A percentile compares a stretch with the other conserved stretches of the same genome.
Evolutionary conservation across 2,888 invertebrate species (phyloP).

Genomic region (Pherbina coryleti): DNA sequence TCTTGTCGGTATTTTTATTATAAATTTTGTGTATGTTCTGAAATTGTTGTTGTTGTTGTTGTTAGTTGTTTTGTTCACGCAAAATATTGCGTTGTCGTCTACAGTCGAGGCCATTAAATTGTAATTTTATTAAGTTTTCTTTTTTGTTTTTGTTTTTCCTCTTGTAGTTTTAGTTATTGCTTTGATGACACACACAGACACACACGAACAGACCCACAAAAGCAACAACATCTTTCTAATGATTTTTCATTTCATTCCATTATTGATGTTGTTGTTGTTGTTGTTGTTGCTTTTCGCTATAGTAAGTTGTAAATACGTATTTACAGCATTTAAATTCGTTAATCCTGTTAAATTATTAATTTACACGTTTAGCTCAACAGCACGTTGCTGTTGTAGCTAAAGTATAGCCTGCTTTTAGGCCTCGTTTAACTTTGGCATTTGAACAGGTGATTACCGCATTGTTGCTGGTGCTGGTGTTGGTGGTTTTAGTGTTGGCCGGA

Average conservation of each 20-base stretch:
- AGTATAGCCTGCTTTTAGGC: no score
- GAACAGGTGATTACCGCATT: no score
- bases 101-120: no score
- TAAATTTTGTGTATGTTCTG: conserved; percentile 28
- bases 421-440: no score
- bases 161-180: no score
- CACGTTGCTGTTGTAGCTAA: not conserved
- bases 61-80: conserved; percentile 5
- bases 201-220: not conserved
- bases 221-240: not conserved
- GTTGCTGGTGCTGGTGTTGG: no score
- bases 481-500: no score
- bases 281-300: not conserved
- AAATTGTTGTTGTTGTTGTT: conserved; percentile 13
- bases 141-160: not conserved
- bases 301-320: not conserved
- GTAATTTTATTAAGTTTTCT: no score
- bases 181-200: not conserved
- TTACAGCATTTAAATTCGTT: conserved; percentile 1
- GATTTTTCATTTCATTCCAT: no score
- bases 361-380: conserved; percentile 10
- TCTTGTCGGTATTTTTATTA: conserved; percentile 8
- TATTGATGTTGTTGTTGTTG: not conserved
- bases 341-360: conserved; percentile 21
- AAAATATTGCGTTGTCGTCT: no score